Percentiles rank a stretch among this genome's conserved stretches.
phyloP scores from a whole-genome alignment of 2,888 invertebrate genomes.

The Drosophila robusta region DNA sequence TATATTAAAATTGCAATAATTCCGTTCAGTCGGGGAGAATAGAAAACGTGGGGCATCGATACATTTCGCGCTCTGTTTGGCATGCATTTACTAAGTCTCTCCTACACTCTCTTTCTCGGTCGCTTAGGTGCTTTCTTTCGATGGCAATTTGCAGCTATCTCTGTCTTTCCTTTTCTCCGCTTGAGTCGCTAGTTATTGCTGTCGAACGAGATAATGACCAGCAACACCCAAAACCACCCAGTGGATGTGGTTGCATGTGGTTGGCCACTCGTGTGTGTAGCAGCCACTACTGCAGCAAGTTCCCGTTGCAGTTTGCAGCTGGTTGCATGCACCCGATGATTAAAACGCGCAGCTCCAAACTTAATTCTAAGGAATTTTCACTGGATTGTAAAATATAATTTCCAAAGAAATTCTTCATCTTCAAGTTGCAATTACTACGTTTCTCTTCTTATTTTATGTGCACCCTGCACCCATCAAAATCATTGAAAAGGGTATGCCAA shows the following conservation, averaged over 20 bases:
- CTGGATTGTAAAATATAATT: constrained; percentile 77
- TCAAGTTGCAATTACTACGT: constrained; percentile 63
- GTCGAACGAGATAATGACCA: constrained; percentile 71
- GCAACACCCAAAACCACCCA: constrained; percentile 68
- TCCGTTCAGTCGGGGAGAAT: constrained; percentile 5
- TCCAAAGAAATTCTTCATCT: constrained; percentile 67
- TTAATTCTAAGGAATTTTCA: constrained; percentile 77
- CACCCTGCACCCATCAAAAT: constrained; percentile 14
- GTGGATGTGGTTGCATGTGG: constrained; percentile 43
- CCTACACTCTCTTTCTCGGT: background rate
- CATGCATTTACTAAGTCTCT: constrained; percentile 22
- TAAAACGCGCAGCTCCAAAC: constrained; percentile 71
- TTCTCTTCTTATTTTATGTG: constrained; percentile 48
- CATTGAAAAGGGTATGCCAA: background rate
- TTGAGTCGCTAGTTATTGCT: constrained; percentile 60
- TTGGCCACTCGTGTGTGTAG: constrained; percentile 61
- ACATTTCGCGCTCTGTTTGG: constrained; percentile 52
- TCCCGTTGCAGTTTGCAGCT: constrained; percentile 53
- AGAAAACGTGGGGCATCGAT: constrained; percentile 42
- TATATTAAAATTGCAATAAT: constrained; percentile 24
- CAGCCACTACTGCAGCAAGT: constrained; percentile 35
- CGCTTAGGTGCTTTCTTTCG: background rate
- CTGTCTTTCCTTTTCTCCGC: constrained; percentile 18
- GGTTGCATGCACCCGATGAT: constrained; percentile 75
- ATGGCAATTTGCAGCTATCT: background rate